Base-by-base conservation (phyloP, 2,888 invertebrate species). In the Apodemia hepburni region DNA sequence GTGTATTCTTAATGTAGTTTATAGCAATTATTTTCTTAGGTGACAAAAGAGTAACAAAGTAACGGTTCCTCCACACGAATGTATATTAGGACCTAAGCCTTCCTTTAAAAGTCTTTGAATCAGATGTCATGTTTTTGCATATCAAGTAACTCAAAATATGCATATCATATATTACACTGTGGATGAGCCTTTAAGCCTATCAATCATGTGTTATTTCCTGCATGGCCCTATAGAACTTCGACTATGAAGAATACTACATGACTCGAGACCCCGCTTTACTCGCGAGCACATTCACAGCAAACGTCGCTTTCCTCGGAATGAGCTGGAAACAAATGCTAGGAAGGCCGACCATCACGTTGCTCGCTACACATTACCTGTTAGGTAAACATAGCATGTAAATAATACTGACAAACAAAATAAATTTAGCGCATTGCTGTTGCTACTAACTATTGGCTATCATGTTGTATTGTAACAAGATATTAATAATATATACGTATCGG, bases 321-420 rank as follows among this genome's bases (percentile, higher is more conserved):
- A 97, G 96, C 92, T 99, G 99, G 99, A 97, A 97, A 84, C 95
- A 97, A 89, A 97, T 98, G 95, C 95, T 98, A 86, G 99, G 99
- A 81, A 94, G 99, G 78, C 99, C 99, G 70, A 96, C 97, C 75
- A 96, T 98, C 88, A 97, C 97, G 73, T 93, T 98, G 90, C 95
- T 97, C 87, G 96, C 96, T 82, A 96, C 96, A 84, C 94, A 95
- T 87, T 94, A 94, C 91, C 93, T 96, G 92, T 93, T 97, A 95
- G 97, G 97, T 97, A 96, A 94, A 76, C 68, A 64, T 59, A 62
- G 65, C 58, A 17, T 35, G 35, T 15, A 42, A 35, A 42, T 22
- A n/a, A 57, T n/a, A 42, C 18, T 9, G 38, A 42, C 18, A 45
- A 45, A 27, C 60, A n/a, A n/a, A 42, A 42, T 42, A 42, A 42